These are phyloP conservation scores for Euwallacea similis DNA, from an alignment of 1,140 invertebrate genomes.

Conservation along the genomic window DNA sequence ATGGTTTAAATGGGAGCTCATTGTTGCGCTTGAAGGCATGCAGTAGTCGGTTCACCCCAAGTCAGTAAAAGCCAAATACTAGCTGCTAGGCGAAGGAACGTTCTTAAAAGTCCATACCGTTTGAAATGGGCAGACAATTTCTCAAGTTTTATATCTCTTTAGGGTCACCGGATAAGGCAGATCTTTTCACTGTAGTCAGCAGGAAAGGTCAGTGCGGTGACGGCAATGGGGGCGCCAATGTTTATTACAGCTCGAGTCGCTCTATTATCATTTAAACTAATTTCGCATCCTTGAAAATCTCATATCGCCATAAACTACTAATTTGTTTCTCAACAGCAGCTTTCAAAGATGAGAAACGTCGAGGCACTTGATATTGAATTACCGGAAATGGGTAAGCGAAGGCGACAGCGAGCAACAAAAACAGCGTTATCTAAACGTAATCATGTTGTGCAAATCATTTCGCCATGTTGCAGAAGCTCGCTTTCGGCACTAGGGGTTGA, in stretches of 20 bases:
- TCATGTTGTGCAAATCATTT: constrained; percentile 34
- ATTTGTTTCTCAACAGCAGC: constrained; percentile 14
- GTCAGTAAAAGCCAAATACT: neutral
- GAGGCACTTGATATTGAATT: constrained; percentile 30
- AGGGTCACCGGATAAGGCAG: neutral
- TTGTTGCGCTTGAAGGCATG: no score
- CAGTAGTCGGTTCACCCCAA: no score
- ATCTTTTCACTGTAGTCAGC: neutral
- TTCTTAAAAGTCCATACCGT: neutral
- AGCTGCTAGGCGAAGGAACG: neutral
- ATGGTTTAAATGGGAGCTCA: no score
- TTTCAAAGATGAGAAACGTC: constrained; percentile 12
- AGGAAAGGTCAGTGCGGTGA: neutral
- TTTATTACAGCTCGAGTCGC: neutral
- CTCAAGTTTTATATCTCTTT: neutral
- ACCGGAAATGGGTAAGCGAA: constrained; percentile 25
- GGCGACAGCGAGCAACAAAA: constrained; percentile 27
- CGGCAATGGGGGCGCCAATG: neutral
- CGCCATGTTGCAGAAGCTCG: constrained; percentile 11
- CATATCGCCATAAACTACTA: constrained; percentile 14
- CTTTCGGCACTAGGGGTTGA: constrained; percentile 18
- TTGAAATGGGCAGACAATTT: neutral
- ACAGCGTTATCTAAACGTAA: constrained; percentile 27
- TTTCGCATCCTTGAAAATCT: constrained; percentile 1
- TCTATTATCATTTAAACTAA: no score